Evolutionary conservation across 2,888 invertebrate species (phyloP), one percentile per base, ranked within the genome.

Genomic region (Thysanoteuthis rhombus): DNA sequence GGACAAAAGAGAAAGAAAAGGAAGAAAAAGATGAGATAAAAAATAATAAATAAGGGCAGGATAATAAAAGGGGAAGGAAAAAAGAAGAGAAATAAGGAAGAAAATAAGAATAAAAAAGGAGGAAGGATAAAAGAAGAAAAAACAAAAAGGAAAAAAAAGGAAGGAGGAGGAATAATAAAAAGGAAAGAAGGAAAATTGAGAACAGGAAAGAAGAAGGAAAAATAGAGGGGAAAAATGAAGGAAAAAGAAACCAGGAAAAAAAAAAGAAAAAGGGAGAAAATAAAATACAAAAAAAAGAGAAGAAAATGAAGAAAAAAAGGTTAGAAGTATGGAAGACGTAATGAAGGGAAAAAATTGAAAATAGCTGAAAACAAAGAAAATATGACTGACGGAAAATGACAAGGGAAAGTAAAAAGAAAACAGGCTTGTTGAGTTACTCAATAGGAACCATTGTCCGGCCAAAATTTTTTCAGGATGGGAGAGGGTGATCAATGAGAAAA

Each of bases 31-130:
- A 8, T 12, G 19, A 58, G 0, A 19, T 6, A n/a, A n/a, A 1
- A 8, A n/a, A n/a, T 2, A n/a, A 1, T 0, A n/a, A 75, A n/a
- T 8, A n/a, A n/a, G 5, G 0, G 0, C 32, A n/a, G 6, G 8
- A 3, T 8, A n/a, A 19, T 10, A n/a, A 10, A n/a, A 32, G 8
- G n/a, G 8, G n/a, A n/a, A n/a, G 2, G 12, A n/a, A n/a, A n/a
- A 32, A 1, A n/a, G 16, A 32, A n/a, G n/a, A 1, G n/a, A n/a
- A 75, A 12, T n/a, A n/a, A 5, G 12, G 2, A 12, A n/a, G 16
- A n/a, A n/a, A n/a, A 0, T 1, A 10, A 58, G 32, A 1, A 1
- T 1, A 32, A 58, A 12, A 58, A 4, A 58, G 32, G 32, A 4
- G 10, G 5, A 58, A 32, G 5, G 3, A 32, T 32, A 12, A 32